These are phyloP conservation scores for Tubulanus polymorphus DNA, from an alignment of 2,888 invertebrate species.

Conservation along the genomic window DNA sequence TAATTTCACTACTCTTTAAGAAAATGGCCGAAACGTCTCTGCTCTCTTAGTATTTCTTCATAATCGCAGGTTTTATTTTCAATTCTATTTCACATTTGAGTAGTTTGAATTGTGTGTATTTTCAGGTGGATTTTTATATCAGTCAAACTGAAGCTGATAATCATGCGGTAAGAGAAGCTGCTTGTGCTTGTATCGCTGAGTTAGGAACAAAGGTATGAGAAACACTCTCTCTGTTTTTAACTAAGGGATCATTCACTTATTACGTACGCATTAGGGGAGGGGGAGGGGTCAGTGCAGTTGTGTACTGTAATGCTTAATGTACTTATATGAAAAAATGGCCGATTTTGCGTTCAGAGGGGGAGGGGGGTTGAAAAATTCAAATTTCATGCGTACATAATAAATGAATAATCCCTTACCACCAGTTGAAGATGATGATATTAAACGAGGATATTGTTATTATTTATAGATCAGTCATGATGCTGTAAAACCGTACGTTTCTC, in stretches of 20 bases:
- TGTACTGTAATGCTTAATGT: no score
- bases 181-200: conserved; percentile 60
- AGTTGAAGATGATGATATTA: no score
- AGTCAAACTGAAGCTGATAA: conserved; percentile 57
- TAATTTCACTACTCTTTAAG: background rate
- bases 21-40: no score
- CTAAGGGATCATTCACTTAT: background rate
- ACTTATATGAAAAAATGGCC: no score
- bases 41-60: no score
- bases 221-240: background rate
- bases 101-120: background rate
- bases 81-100: no score
- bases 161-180: conserved; percentile 59
- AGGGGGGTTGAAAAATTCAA: no score
- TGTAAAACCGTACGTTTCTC: conserved; percentile 53
- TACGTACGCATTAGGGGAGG: background rate
- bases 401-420: no score
- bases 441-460: background rate
- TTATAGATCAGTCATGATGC: conserved; percentile 43
- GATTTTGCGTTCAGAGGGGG: no score
- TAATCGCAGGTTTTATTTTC: no score
- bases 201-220: conserved; percentile 55
- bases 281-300: background rate
- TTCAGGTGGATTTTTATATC: conserved; percentile 56
- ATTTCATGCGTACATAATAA: no score